These are phyloP conservation scores for Rattus rattus DNA, from an alignment of 2,113 vertebrate species.

Conservation along the genomic window DNA sequence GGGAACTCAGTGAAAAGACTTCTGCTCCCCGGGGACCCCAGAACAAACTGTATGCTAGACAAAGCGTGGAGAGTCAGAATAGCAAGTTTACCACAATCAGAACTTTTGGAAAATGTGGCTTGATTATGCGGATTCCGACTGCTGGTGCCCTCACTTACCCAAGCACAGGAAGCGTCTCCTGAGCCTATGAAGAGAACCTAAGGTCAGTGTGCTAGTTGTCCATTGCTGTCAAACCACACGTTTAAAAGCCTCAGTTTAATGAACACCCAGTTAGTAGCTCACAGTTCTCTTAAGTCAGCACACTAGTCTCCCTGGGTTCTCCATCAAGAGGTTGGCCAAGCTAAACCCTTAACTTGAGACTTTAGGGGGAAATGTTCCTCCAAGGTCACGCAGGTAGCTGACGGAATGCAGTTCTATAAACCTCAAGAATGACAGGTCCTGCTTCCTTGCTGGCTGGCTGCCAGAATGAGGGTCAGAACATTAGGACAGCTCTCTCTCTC, in stretches of 20 bases:
- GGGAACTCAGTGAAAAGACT: neutral
- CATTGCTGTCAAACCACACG: neutral
- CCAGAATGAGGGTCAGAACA: neutral
- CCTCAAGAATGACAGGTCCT: rapidly evolving
- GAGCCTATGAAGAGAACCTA: neutral
- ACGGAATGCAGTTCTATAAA: neutral
- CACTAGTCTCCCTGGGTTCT: neutral
- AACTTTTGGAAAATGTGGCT: neutral
- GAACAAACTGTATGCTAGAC: neutral
- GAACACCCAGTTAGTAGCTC: neutral
- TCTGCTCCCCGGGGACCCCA: neutral
- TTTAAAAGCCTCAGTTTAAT: neutral
- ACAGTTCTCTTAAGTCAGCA: neutral
- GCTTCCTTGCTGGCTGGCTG: neutral
- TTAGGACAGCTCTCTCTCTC: too few relatives aligned
- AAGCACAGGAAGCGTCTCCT: neutral
- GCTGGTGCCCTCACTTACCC: neutral
- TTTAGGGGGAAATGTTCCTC: neutral
- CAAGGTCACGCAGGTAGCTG: neutral
- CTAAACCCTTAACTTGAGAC: neutral
- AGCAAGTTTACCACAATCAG: neutral
- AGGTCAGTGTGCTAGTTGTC: neutral
- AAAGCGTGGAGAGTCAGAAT: neutral
- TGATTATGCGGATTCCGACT: neutral
- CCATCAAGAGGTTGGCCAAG: neutral